phyloP scores from a whole-genome alignment of 2,797 vertebrate species.

The Gymnothorax javanicus region DNA sequence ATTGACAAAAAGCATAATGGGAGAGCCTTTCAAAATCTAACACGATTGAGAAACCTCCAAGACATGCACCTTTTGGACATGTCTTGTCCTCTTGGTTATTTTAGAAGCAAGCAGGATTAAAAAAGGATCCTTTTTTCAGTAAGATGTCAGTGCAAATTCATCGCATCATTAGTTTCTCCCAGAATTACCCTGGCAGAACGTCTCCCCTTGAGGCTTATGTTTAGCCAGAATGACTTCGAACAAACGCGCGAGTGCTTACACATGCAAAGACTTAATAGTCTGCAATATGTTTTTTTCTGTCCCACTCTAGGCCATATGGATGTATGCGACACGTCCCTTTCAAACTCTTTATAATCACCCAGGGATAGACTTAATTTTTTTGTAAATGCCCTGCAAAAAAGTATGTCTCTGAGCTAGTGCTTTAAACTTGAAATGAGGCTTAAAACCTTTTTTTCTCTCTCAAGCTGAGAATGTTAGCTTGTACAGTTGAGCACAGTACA shows the following conservation, averaged over 20 bases:
- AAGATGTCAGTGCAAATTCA: slow-evolving; percentile 22
- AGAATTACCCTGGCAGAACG: slow-evolving; percentile 12
- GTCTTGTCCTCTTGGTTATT: slow-evolving; percentile 8
- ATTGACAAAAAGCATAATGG: background rate
- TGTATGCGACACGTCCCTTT: background rate
- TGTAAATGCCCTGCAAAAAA: background rate
- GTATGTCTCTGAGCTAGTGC: too few relatives aligned
- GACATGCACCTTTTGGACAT: background rate
- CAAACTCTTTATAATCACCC: background rate
- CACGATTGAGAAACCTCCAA: background rate
- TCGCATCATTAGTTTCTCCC: slow-evolving; percentile 8
- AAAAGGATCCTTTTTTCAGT: slow-evolving; percentile 26
- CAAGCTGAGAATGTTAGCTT: too few relatives aligned
- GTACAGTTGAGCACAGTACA: too few relatives aligned
- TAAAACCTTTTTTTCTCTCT: too few relatives aligned
- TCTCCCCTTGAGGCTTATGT: slow-evolving; percentile 8
- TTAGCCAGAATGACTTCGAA: slow-evolving; percentile 32
- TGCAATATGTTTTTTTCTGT: slow-evolving; percentile 22
- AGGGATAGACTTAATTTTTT: background rate
- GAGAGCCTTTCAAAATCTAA: background rate
- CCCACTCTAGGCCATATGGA: slow-evolving; percentile 5
- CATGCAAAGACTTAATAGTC: slow-evolving; percentile 34
- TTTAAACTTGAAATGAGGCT: too few relatives aligned
- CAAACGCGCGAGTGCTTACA: slow-evolving; percentile 24
- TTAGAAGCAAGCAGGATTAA: slow-evolving; percentile 28